A percentile compares a stretch with the other conserved stretches of the same genome.
Evolutionary conservation across 2,113 vertebrate species (phyloP).

Genomic region (Gobiocypris rarus): DNA sequence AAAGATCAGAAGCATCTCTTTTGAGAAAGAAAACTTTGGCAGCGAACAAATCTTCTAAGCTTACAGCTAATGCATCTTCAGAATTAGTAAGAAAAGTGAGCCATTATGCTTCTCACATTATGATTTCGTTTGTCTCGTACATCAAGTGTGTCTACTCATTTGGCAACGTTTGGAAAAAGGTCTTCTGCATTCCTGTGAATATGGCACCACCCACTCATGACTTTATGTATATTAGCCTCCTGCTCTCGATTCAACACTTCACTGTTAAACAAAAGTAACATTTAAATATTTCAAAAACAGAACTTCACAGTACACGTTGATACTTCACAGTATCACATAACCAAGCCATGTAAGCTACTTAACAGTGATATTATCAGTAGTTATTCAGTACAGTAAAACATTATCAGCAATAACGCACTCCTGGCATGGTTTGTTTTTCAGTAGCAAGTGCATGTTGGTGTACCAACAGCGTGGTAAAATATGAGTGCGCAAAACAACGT

Average conservation of each 20-base stretch:
- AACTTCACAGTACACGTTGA: constrained; percentile 44
- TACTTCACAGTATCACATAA: constrained; percentile 38
- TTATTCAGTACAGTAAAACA: neutral
- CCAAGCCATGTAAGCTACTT: constrained; percentile 24
- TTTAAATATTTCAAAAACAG: constrained; percentile 24
- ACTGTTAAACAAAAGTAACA: constrained; percentile 20
- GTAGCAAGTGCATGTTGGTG: constrained; percentile 16
- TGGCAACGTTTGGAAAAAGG: constrained; percentile 41
- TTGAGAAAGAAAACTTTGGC: constrained; percentile 42
- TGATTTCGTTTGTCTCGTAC: neutral
- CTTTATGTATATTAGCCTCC: constrained; percentile 49
- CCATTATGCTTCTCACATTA: constrained; percentile 6
- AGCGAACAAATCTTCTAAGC: constrained; percentile 33
- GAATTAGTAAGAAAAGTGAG: neutral
- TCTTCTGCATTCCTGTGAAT: constrained; percentile 51
- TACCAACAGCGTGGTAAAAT: constrained; percentile 16
- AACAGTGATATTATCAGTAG: neutral
- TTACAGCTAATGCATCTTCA: constrained; percentile 2
- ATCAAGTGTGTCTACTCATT: neutral
- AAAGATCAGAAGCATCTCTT: constrained; percentile 13
- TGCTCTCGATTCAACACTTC: constrained; percentile 52
- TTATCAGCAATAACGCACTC: constrained; percentile 3
- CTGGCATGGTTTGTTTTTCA: constrained; percentile 32
- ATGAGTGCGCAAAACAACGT: constrained; percentile 59
- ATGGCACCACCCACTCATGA: constrained; percentile 39